Evolutionary conservation across 2,113 vertebrate genomes (phyloP).

Genomic region (Phrynocephalus versicolor): DNA sequence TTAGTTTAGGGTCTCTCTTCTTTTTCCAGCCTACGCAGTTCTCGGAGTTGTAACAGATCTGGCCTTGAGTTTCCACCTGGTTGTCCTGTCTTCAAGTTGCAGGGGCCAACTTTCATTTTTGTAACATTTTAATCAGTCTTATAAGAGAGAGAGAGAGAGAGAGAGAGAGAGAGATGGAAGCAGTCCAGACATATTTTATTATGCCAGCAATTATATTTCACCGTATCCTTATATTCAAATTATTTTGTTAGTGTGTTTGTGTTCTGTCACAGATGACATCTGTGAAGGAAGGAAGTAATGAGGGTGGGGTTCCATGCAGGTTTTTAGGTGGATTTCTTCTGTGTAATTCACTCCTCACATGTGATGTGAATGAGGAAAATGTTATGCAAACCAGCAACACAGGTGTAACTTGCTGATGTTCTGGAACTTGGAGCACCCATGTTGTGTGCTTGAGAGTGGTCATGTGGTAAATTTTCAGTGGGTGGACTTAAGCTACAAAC

Average conservation of each 20-base stretch:
- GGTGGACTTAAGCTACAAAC: background rate
- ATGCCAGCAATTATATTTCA: background rate
- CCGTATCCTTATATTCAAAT: slow-evolving; percentile 18
- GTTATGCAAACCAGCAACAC: background rate
- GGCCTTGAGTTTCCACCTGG: slow-evolving; percentile 42
- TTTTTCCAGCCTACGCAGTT: slow-evolving; percentile 63
- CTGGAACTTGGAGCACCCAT: background rate
- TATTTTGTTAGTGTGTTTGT: slow-evolving; percentile 16
- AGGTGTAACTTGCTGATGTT: too few relatives aligned
- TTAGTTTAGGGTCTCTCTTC: slow-evolving; percentile 57
- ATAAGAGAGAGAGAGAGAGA: too few relatives aligned
- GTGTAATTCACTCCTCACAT: background rate
- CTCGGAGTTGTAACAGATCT: slow-evolving; percentile 50
- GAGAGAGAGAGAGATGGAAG: too few relatives aligned
- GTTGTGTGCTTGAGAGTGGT: background rate
- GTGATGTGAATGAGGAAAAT: background rate
- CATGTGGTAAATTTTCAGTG: background rate
- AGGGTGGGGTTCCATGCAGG: background rate
- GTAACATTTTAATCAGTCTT: slow-evolving; percentile 56
- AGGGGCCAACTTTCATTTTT: background rate
- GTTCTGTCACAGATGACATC: background rate
- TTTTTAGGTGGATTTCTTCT: background rate
- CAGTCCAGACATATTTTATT: slow-evolving; percentile 22
- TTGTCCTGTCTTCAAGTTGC: slow-evolving; percentile 44
- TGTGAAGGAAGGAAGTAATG: too few relatives aligned